Evolutionary conservation across 2,888 invertebrate genomes (phyloP).

Genomic region (Leucozona laternaria): DNA sequence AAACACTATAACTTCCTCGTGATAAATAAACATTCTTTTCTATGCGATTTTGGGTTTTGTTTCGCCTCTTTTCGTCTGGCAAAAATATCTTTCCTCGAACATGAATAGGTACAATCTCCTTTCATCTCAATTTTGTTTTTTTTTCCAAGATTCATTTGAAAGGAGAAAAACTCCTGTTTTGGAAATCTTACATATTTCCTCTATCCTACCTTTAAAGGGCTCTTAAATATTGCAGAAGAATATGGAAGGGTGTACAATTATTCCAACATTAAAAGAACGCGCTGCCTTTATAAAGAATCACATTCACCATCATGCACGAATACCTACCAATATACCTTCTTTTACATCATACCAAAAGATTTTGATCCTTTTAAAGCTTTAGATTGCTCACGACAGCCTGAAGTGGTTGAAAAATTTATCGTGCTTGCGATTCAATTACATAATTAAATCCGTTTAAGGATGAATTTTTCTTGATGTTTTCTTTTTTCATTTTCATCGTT

Average conservation of each 20-base stretch:
- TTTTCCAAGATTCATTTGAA: constrained; percentile 22
- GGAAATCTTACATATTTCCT: constrained; percentile 38
- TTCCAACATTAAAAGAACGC: constrained; percentile 25
- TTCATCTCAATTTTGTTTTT: constrained; percentile 40
- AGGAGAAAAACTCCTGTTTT: constrained; percentile 18
- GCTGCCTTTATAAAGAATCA: neutral
- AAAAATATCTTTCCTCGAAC: constrained; percentile 1
- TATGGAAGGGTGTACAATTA: neutral
- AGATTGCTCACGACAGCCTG: constrained; percentile 46
- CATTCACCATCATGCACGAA: too few species aligned
- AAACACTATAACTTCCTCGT: constrained; percentile 29
- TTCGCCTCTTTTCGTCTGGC: neutral
- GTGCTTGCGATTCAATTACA: constrained; percentile 80
- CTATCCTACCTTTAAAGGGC: neutral
- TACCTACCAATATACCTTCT: too few species aligned
- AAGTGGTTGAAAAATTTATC: constrained; percentile 35
- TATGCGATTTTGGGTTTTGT: neutral
- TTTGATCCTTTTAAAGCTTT: constrained; percentile 59
- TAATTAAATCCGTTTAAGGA: constrained; percentile 81
- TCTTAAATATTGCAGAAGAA: neutral
- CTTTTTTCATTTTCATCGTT: neutral
- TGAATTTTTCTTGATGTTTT: constrained; percentile 25
- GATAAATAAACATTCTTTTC: constrained; percentile 23
- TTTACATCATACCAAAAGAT: constrained; percentile 33
- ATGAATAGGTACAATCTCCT: constrained; percentile 32